Evolutionary conservation across 92 coral and sea anemone genomes (phyloP).

Genomic region (Epizoanthus rinbou): DNA sequence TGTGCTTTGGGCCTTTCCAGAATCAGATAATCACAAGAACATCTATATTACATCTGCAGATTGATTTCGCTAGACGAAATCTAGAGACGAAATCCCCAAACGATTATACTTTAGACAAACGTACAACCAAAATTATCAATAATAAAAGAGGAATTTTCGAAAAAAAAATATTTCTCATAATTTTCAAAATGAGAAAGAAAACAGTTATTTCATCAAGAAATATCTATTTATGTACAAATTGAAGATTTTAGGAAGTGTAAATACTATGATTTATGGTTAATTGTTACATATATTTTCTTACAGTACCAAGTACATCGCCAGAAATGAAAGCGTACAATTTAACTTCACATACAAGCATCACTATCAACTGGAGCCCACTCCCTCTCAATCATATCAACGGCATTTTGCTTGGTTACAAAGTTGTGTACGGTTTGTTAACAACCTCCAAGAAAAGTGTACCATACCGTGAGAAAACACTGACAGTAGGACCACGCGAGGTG

Average conservation of each 20-base stretch:
- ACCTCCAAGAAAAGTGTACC: conserved; percentile 40
- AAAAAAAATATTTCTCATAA: too few species aligned
- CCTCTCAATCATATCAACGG: conserved; percentile 60
- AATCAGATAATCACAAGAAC: too few species aligned
- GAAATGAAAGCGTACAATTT: conserved; percentile 45
- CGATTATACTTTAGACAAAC: too few species aligned
- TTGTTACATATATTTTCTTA: not conserved
- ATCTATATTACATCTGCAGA: too few species aligned
- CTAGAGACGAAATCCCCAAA: too few species aligned
- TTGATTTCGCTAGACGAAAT: too few species aligned
- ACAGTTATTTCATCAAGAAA: too few species aligned
- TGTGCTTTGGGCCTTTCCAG: too few species aligned
- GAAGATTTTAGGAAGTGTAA: not conserved
- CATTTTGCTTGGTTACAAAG: conserved; percentile 50
- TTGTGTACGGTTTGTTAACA: conserved; percentile 38
- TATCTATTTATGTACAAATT: not conserved
- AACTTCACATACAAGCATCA: conserved; percentile 55
- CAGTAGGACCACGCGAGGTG: not conserved
- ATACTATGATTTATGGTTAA: too few species aligned
- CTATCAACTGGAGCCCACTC: conserved; percentile 60
- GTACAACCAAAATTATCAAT: too few species aligned
- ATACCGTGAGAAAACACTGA: not conserved
- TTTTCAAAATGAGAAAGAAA: too few species aligned
- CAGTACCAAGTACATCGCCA: conserved; percentile 67
- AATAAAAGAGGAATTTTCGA: too few species aligned